Conservation (phyloP, 2,888 invertebrate species). For the Carabus problematicus region DNA sequence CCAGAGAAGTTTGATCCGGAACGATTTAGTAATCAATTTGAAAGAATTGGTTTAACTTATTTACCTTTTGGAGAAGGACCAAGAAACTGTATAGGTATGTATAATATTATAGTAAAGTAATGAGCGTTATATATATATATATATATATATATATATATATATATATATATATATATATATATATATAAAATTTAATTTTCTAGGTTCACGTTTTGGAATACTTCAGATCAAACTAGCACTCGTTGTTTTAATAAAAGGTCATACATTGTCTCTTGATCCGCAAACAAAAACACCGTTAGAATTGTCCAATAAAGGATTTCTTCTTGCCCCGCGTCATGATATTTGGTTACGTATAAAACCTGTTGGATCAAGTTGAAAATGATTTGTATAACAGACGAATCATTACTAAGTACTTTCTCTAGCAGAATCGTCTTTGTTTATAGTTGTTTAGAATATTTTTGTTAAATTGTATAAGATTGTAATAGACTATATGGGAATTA, state of each 20-base stretch:
- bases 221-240: constrained; percentile 5
- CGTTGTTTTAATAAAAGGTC: not conserved
- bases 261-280: constrained; percentile 2
- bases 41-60: constrained; percentile 24
- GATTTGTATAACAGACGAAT: no score
- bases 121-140: not conserved
- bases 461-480: no score
- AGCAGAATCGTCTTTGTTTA: no score
- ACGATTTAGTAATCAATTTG: constrained; percentile 34
- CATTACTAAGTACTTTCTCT: no score
- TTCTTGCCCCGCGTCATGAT: not conserved
- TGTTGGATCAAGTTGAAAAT: no score
- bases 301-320: not conserved
- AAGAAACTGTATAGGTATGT: constrained; percentile 30
- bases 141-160: not conserved
- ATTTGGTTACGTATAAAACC: constrained; percentile 1
- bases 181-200: not conserved
- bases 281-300: constrained; percentile 7
- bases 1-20: constrained; percentile 42
- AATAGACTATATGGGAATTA: no score
- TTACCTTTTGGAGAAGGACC: constrained; percentile 42
- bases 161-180: no score
- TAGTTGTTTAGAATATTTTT: no score
- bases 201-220: constrained; percentile 1
- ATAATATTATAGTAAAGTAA: not conserved